Percentiles rank a stretch among this genome's conserved stretches.
Evolutionary conservation across 1,140 invertebrate species (phyloP).

Genomic region (Temnothorax nylanderi): DNA sequence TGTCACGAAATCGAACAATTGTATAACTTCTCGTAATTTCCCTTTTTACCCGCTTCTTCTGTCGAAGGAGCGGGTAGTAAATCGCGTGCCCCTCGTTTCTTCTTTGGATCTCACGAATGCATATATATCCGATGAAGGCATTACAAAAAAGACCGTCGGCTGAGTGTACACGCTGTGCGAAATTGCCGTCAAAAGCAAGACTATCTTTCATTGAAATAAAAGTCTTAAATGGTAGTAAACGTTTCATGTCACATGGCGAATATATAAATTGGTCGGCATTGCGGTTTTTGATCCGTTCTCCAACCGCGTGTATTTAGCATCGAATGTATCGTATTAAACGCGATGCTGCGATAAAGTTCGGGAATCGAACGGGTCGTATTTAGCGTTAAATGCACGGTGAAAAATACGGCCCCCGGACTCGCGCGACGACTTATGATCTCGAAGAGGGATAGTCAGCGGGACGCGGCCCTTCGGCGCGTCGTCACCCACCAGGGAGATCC

Average conservation of each 20-base stretch:
- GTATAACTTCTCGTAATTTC: slow-evolving; percentile 43
- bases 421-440: slow-evolving; percentile 1
- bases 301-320: background rate
- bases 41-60: background rate
- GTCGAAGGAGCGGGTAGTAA: slow-evolving; percentile 59
- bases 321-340: slow-evolving; percentile 2
- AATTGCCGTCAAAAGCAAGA: slow-evolving; percentile 12
- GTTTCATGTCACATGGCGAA: slow-evolving; percentile 53
- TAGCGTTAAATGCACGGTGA: slow-evolving; percentile 5
- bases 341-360: background rate
- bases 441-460: slow-evolving; percentile 20
- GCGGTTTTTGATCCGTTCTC: background rate
- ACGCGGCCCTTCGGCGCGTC: slow-evolving; percentile 30
- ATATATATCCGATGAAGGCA: slow-evolving; percentile 49
- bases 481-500: slow-evolving; percentile 61
- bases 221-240: background rate
- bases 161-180: slow-evolving; percentile 47
- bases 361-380: background rate
- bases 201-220: slow-evolving; percentile 17
- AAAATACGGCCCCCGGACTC: slow-evolving; percentile 1
- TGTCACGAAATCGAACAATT: slow-evolving; percentile 54
- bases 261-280: slow-evolving; percentile 54
- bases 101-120: slow-evolving; percentile 26
- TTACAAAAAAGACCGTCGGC: slow-evolving; percentile 61
- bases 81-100: slow-evolving; percentile 54